Evolutionary conservation across 1,140 invertebrate genomes (phyloP).

Genomic region (Drosophila pseudoananassae): DNA sequence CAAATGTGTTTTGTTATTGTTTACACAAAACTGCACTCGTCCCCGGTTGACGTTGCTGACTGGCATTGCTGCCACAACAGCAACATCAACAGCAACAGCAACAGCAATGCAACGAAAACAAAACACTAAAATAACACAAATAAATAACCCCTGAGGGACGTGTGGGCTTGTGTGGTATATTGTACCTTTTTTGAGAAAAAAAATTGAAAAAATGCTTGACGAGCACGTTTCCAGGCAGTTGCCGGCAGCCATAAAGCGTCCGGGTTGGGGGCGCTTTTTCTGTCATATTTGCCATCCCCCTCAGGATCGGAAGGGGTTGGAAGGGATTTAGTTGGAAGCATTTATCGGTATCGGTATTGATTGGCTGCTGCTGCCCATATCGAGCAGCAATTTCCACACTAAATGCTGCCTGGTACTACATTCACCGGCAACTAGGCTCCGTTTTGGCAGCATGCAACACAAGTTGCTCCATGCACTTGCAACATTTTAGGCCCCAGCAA

Average conservation of each 20-base stretch:
- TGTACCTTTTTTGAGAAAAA: conserved; percentile 42
- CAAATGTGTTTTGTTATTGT: conserved; percentile 82
- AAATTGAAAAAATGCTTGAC: conserved; percentile 77
- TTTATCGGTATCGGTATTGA: conserved; percentile 52
- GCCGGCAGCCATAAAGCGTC: conserved; percentile 24
- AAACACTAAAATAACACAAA: conserved; percentile 49
- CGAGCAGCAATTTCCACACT: conserved; percentile 53
- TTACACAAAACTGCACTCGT: conserved; percentile 75
- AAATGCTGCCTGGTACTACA: not conserved
- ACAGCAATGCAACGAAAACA: conserved; percentile 16
- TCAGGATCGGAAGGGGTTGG: conserved; percentile 12
- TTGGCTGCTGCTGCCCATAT: conserved; percentile 42
- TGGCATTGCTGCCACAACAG: conserved; percentile 5
- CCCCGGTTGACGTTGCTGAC: conserved; percentile 9
- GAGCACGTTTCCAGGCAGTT: conserved; percentile 70
- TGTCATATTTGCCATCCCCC: conserved; percentile 34
- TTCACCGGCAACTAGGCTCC: not conserved
- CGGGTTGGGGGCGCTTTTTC: conserved; percentile 7
- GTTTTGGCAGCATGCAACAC: conserved; percentile 38
- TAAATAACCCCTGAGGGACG: conserved; percentile 55
- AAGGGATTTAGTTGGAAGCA: no score
- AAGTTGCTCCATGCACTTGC: conserved; percentile 32
- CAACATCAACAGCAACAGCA: conserved; percentile 1
- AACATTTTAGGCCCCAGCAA: conserved; percentile 27
- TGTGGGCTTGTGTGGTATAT: conserved; percentile 40